Percentiles rank a stretch among this genome's conserved stretches.
These are phyloP conservation scores for Ypsolopha sequella DNA, from an alignment of 2,888 invertebrate genomes.

Conservation along the genomic window DNA sequence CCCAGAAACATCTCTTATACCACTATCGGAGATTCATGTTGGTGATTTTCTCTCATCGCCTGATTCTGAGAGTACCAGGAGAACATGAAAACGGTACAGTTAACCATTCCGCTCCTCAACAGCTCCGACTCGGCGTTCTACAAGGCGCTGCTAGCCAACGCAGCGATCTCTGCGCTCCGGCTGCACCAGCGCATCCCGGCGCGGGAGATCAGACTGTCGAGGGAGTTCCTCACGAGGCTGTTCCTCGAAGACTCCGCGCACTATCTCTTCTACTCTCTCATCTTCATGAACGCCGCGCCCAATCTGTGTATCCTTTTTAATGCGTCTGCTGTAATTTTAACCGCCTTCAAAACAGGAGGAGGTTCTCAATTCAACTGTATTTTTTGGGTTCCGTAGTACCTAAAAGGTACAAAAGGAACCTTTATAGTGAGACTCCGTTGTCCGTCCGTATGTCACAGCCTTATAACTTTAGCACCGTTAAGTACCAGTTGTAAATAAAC, in stretches of 20 bases:
- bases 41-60: not conserved
- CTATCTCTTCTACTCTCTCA: constrained; percentile 94
- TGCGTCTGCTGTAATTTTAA: not conserved
- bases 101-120: not conserved
- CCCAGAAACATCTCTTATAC: too few species aligned
- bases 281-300: constrained; percentile 93
- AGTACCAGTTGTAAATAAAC: too few species aligned
- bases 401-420: too few species aligned
- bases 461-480: too few species aligned
- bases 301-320: constrained; percentile 86
- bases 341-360: too few species aligned
- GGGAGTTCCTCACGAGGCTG: constrained; percentile 85
- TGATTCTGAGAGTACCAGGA: not conserved
- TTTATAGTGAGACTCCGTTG: too few species aligned
- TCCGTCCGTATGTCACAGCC: too few species aligned
- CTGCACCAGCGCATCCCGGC: constrained; percentile 93
- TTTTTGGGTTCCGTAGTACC: too few species aligned
- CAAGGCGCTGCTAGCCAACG: constrained; percentile 92
- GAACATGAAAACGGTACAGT: not conserved
- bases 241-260: constrained; percentile 95
- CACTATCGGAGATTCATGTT: not conserved
- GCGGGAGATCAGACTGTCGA: constrained; percentile 78
- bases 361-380: too few species aligned
- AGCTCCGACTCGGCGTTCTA: constrained; percentile 80
- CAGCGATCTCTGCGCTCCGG: constrained; percentile 94